phyloP scores from a whole-genome alignment of 2,113 vertebrate species.

The Coreoperca whiteheadi region DNA sequence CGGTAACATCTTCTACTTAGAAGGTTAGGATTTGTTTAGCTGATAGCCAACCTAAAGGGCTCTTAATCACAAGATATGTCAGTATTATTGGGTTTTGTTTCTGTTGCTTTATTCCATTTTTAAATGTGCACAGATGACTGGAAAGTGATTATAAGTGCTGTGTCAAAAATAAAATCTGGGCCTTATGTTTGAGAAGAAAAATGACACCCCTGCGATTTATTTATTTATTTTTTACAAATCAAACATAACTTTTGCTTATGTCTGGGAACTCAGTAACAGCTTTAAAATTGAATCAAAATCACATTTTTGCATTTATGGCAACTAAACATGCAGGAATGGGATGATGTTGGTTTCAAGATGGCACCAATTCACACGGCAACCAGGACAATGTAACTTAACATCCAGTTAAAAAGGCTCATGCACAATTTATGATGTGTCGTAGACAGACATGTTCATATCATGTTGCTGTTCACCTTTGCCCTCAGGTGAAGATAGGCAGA shows the following conservation, averaged over 20 bases:
- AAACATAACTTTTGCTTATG: neutral
- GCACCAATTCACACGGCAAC: neutral
- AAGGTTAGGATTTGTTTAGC: constrained; percentile 26
- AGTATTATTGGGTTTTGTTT: constrained; percentile 32
- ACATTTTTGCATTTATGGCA: neutral
- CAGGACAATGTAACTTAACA: neutral
- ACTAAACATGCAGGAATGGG: neutral
- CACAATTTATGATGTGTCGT: neutral
- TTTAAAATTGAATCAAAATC: neutral
- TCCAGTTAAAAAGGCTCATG: neutral
- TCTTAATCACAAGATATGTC: constrained; percentile 33
- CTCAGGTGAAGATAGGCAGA: constrained; percentile 66
- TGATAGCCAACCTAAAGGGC: constrained; percentile 46
- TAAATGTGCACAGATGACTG: constrained; percentile 28
- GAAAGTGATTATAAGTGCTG: constrained; percentile 36
- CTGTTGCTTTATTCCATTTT: constrained; percentile 37
- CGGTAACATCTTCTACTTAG: constrained; percentile 38
- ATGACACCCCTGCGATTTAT: neutral
- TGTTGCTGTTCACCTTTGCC: constrained; percentile 65
- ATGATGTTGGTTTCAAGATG: neutral
- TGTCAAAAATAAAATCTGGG: constrained; percentile 65
- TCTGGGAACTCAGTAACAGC: neutral
- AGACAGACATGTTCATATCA: neutral
- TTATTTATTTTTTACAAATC: neutral
- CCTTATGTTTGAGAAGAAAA: neutral